Conservation (phyloP, 2,113 vertebrate genomes). For the Clarias macrocephalus region DNA sequence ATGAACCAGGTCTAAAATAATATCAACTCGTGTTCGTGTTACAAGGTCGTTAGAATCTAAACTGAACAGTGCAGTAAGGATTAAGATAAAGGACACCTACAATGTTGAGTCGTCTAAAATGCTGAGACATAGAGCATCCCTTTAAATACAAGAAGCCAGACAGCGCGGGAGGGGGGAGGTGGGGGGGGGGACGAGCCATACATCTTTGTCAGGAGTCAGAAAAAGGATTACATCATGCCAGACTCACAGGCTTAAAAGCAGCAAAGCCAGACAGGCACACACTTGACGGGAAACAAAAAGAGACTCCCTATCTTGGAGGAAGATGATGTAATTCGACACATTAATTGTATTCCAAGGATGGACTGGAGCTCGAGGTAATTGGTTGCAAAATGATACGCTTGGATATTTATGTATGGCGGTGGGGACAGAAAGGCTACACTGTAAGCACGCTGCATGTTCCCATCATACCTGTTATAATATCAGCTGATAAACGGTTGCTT, state of each 20-base stretch:
- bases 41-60: conserved; percentile 17
- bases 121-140: conserved; percentile 44
- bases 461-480: conserved; percentile 36
- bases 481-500: conserved; percentile 42
- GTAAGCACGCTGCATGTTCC: conserved; percentile 18
- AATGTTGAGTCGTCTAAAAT: conserved; percentile 33
- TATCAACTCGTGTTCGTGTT: not conserved
- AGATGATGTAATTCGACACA: conserved; percentile 55
- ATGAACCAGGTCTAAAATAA: conserved; percentile 7
- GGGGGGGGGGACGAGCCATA: conserved; percentile 18
- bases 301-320: conserved; percentile 49
- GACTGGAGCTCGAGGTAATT: conserved; percentile 44
- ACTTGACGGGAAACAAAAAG: conserved; percentile 52
- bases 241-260: conserved; percentile 55
- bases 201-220: conserved; percentile 53
- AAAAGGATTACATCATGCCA: conserved; percentile 59
- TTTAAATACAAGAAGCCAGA: conserved; percentile 46
- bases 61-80: conserved; percentile 20
- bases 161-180: not conserved
- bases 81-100: not conserved
- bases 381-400: conserved; percentile 47
- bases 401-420: conserved; percentile 40
- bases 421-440: conserved; percentile 3
- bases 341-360: conserved; percentile 54
- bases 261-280: conserved; percentile 51